Percentiles rank a stretch among this genome's conserved stretches.
Evolutionary conservation across 2,888 invertebrate genomes (phyloP).

Genomic region (Erannis defoliaria): DNA sequence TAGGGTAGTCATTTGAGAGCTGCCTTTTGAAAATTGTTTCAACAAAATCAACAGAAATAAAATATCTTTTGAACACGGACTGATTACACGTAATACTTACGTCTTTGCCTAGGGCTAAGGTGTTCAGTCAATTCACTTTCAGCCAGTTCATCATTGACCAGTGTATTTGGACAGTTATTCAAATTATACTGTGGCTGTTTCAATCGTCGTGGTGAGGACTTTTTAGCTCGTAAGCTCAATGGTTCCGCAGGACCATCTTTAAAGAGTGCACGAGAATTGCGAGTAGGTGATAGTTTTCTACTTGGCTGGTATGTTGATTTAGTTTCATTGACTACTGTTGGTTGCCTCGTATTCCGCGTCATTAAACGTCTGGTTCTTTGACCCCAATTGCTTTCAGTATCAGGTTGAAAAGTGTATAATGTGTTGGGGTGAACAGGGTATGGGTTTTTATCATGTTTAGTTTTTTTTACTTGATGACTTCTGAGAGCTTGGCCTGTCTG

Average conservation of each 20-base stretch:
- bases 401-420: slow-evolving; percentile 10
- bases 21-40: no score
- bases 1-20: no score
- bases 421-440: slow-evolving; percentile 36
- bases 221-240: slow-evolving; percentile 42
- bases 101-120: slow-evolving; percentile 62
- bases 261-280: slow-evolving; percentile 45
- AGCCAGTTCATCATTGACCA: slow-evolving; percentile 61
- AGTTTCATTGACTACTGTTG: slow-evolving; percentile 53
- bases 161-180: slow-evolving; percentile 63
- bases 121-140: slow-evolving; percentile 49
- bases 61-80: no score
- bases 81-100: slow-evolving; percentile 55
- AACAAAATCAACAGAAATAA: no score
- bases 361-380: slow-evolving; percentile 55
- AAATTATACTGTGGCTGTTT: slow-evolving; percentile 57
- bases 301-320: slow-evolving; percentile 52
- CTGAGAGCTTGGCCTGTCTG: slow-evolving; percentile 89
- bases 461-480: slow-evolving; percentile 63
- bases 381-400: slow-evolving; percentile 51
- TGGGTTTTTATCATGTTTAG: slow-evolving; percentile 56
- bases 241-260: slow-evolving; percentile 52
- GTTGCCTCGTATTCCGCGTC: slow-evolving; percentile 56
- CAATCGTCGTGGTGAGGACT: slow-evolving; percentile 49
- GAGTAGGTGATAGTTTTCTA: slow-evolving; percentile 53